A percentile compares a stretch with the other conserved stretches of the same genome.
These are phyloP conservation scores for Apteryx owenii DNA, from an alignment of 2,113 vertebrate species.

Conservation along the genomic window DNA sequence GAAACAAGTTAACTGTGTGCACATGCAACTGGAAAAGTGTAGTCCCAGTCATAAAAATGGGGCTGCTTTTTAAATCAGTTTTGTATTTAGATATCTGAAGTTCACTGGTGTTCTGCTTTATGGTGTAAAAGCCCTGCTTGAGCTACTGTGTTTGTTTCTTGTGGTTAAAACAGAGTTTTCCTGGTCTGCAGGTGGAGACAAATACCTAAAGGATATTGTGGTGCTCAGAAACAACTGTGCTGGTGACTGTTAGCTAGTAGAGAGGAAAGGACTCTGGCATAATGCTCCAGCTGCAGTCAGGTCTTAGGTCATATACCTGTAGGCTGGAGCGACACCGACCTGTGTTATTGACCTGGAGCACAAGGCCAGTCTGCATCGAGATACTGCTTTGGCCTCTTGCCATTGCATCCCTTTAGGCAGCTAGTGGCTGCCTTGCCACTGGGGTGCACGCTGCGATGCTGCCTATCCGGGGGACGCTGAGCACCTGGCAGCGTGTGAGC, in stretches of 20 bases:
- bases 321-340: background rate
- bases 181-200: background rate
- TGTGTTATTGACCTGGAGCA: background rate
- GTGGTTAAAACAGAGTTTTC: background rate
- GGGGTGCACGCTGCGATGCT: background rate
- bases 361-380: background rate
- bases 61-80: background rate
- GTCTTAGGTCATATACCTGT: background rate
- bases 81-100: background rate
- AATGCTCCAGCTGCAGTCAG: background rate
- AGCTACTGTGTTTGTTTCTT: background rate
- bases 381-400: background rate
- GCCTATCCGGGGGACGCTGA: background rate
- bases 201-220: background rate
- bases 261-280: background rate
- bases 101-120: background rate
- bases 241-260: background rate
- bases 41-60: background rate
- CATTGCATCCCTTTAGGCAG: accelerated
- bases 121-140: background rate
- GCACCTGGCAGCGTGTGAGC: accelerated
- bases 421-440: background rate
- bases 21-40: background rate
- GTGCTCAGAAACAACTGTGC: background rate
- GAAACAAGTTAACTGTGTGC: background rate